These are phyloP conservation scores for Phoenoteleia sp. DNA, from an alignment of 2,888 invertebrate genomes.

Conservation along the genomic window DNA sequence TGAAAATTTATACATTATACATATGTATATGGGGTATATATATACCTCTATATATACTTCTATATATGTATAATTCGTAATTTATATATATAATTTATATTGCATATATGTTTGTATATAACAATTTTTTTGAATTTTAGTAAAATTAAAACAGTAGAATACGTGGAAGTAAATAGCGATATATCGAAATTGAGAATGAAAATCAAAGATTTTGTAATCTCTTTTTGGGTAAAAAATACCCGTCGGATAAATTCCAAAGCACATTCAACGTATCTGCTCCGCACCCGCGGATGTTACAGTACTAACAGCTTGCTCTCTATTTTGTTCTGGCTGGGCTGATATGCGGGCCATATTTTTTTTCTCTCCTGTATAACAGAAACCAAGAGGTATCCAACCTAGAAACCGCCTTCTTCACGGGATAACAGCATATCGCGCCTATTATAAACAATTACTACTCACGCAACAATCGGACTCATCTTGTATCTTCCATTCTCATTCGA, in stretches of 20 bases:
- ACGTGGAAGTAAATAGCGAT: too few species aligned
- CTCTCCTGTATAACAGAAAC: slow-evolving; percentile 75
- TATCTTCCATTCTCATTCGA: slow-evolving; percentile 48
- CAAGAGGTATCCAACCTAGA: slow-evolving; percentile 84
- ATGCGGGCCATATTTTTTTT: slow-evolving; percentile 81
- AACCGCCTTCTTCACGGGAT: slow-evolving; percentile 81
- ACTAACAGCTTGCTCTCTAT: slow-evolving; percentile 79
- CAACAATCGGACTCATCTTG: slow-evolving; percentile 67
- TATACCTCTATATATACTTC: too few species aligned
- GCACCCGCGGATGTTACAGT: slow-evolving; percentile 57
- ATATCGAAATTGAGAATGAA: too few species aligned
- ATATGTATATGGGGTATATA: too few species aligned
- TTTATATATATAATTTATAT: too few species aligned
- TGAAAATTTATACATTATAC: too few species aligned
- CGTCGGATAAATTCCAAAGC: background rate
- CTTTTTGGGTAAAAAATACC: slow-evolving; percentile 5
- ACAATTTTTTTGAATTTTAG: too few species aligned
- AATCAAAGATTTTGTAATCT: too few species aligned
- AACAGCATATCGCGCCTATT: slow-evolving; percentile 72
- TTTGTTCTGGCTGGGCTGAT: slow-evolving; percentile 83
- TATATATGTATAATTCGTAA: too few species aligned
- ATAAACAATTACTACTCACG: slow-evolving; percentile 78
- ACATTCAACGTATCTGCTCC: slow-evolving; percentile 30
- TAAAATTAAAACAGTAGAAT: too few species aligned
- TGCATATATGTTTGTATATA: too few species aligned